Conservation (phyloP, 2,888 invertebrate species). For the Heliconius erato region DNA sequence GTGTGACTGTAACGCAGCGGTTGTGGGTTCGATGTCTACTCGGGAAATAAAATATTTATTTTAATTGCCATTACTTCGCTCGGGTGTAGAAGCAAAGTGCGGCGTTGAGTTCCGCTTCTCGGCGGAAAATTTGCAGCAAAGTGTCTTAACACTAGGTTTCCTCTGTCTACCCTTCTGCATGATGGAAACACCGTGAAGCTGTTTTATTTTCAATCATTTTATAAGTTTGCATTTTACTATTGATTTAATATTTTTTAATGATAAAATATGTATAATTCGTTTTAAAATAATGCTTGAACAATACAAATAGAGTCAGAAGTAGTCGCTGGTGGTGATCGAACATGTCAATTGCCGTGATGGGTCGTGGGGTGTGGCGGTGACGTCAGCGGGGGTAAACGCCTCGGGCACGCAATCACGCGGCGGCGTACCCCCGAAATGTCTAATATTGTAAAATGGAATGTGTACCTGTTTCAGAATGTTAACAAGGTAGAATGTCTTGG, state of each 20-base stretch:
- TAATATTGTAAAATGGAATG: conserved; percentile 34
- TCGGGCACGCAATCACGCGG: conserved; percentile 66
- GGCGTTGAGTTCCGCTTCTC: too few relatives aligned
- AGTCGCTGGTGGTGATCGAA: conserved; percentile 27
- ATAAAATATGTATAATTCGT: not conserved
- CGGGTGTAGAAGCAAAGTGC: too few relatives aligned
- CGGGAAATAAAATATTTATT: too few relatives aligned
- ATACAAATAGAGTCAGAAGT: not conserved
- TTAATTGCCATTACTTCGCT: too few relatives aligned
- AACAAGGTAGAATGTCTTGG: conserved; percentile 17
- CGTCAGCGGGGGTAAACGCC: conserved; percentile 66
- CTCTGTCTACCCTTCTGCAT: too few relatives aligned
- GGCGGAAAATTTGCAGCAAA: too few relatives aligned
- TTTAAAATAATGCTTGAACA: not conserved
- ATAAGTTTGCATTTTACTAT: not conserved
- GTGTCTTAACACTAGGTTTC: too few relatives aligned
- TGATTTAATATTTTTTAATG: not conserved
- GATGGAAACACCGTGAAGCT: too few relatives aligned
- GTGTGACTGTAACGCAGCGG: too few relatives aligned
- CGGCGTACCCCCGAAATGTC: conserved; percentile 61
- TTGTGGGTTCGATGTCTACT: too few relatives aligned
- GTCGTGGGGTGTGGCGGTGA: conserved; percentile 76
- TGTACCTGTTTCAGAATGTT: conserved; percentile 39
- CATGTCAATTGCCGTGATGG: conserved; percentile 54
- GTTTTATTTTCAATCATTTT: not conserved